Conservation (phyloP, 2,113 vertebrate genomes). For the Typhlomys cinereus region DNA sequence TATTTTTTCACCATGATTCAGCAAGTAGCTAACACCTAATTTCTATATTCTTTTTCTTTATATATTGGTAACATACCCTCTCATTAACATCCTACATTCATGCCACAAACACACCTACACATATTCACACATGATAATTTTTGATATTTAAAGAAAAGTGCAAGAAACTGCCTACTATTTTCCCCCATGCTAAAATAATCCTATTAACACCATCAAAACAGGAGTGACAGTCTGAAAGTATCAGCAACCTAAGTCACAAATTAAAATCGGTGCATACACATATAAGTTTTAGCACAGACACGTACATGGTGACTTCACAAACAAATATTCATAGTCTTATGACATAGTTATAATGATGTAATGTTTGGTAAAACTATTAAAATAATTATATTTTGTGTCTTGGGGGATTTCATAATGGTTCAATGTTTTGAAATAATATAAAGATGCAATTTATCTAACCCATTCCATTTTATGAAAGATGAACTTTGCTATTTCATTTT, state of each 20-base stretch:
- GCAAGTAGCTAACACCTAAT: constrained; percentile 57
- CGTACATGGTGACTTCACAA: neutral
- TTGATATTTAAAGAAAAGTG: constrained; percentile 63
- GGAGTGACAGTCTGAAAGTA: neutral
- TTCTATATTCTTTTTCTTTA: constrained; percentile 57
- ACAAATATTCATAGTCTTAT: neutral
- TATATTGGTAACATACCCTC: constrained; percentile 60
- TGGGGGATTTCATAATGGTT: neutral
- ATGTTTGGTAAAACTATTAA: neutral
- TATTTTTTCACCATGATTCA: constrained; percentile 71
- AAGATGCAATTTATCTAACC: neutral
- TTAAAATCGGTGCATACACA: neutral
- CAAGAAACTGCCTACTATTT: constrained; percentile 7
- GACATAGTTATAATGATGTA: neutral
- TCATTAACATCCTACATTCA: constrained; percentile 73
- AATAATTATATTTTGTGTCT: neutral
- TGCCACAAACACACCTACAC: constrained; percentile 60
- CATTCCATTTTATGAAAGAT: neutral
- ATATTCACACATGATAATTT: constrained; percentile 45
- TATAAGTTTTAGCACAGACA: neutral
- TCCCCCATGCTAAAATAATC: neutral
- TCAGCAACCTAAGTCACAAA: neutral
- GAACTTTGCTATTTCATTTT: neutral
- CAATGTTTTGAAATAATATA: neutral
- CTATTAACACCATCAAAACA: neutral